Conservation (phyloP, 1,140 invertebrate species). For the Sipha flava region DNA sequence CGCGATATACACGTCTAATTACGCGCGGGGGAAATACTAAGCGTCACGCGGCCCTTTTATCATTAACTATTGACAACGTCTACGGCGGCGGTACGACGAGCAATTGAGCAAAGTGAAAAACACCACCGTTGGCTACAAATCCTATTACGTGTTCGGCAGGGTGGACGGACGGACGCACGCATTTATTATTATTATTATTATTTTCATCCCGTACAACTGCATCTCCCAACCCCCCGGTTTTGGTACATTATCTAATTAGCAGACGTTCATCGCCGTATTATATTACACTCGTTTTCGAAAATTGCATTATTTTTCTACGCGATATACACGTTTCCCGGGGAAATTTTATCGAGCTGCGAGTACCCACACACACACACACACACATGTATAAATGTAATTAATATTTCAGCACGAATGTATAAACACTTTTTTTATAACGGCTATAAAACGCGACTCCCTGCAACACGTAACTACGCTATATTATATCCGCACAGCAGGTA, state of each 20-base stretch:
- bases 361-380: background rate
- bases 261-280: background rate
- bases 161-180: background rate
- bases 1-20: conserved; percentile 15
- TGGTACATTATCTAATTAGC: background rate
- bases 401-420: conserved; percentile 7
- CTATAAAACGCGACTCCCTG: too few relatives aligned
- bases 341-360: background rate
- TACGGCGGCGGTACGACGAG: conserved; percentile 1
- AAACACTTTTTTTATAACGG: too few relatives aligned
- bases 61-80: conserved; percentile 21
- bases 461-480: too few relatives aligned
- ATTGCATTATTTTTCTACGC: too few relatives aligned
- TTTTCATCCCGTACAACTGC: background rate
- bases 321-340: too few relatives aligned
- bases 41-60: conserved; percentile 19
- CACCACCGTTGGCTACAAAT: conserved; percentile 9
- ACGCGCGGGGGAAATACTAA: background rate
- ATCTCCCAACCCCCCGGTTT: background rate
- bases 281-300: background rate
- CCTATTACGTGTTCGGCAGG: background rate
- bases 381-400: background rate
- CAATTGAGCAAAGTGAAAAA: conserved; percentile 25
- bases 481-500: too few relatives aligned
- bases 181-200: conserved; percentile 14